Evolutionary conservation across 1,140 invertebrate species (phyloP), one percentile per base, ranked within the genome.

Genomic region (Paramacrobiotus metropolitanus): DNA sequence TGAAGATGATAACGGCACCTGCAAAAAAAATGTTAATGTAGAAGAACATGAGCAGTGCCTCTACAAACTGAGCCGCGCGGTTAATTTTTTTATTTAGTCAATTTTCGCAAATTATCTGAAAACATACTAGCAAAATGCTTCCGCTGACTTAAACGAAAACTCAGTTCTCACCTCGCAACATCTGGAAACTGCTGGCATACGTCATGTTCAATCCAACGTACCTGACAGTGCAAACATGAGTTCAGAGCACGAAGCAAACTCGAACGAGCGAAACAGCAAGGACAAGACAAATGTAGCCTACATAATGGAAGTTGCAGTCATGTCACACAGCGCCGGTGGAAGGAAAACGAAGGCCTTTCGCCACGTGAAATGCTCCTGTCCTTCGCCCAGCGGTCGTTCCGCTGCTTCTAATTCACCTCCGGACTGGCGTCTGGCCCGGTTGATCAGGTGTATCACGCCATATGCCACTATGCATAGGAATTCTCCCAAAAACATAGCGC

Each of bases 161-260:
- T n/a, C n/a, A n/a, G n/a, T n/a, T n/a, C n/a, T n/a, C 68, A 81
- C 87, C 88, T 77, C 91, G 76, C 65, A 96, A 81, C 91, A 96
- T 96, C 77, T 95, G 91, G 71, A 93, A 95, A 69, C 87, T 92
- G 61, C 87, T 91, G 1, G 86, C 84, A 71, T 85, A 91, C 1
- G 92, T 96, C 66, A 96, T 73, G 67, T 81, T 92, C 21, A 96
- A 75, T 4, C 87, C 90, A 59, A 94, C 79, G 65, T 93, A 90
- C 83, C 91, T 87, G 15, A 85, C 77, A 1, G 86, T 85, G 15
- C 87, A 88, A 28, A 29, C n/a, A n/a, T n/a, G n/a, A 40, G 34
- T 9, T 9, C 34, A 40, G n/a, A 40, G 34, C 34, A 40, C n/a
- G 40, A 66, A 30, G 4, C 9, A 31, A 9, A 24, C 9, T 40